These are phyloP conservation scores for Pogonocherus hispidulus DNA, from an alignment of 2,888 invertebrate species.

Conservation along the genomic window DNA sequence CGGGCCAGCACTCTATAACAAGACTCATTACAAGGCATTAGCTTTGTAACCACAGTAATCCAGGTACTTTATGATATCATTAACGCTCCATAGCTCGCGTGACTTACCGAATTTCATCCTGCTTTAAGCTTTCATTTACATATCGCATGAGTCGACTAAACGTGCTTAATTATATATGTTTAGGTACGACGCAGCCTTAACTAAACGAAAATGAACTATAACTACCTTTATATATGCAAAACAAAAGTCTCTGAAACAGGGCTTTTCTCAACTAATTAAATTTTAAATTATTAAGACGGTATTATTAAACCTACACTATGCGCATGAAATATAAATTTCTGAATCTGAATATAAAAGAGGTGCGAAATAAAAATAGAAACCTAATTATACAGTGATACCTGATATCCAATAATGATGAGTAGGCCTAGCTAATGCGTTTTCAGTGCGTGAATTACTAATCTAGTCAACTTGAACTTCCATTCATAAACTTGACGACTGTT, in stretches of 20 bases:
- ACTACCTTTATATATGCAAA: conserved; percentile 26
- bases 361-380: too few relatives aligned
- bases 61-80: conserved; percentile 65
- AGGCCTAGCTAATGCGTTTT: too few relatives aligned
- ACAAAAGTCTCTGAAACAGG: conserved; percentile 14
- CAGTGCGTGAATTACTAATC: too few relatives aligned
- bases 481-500: too few relatives aligned
- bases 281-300: conserved; percentile 14
- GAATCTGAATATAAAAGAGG: neutral
- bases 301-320: neutral
- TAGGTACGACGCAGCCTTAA: conserved; percentile 40
- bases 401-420: too few relatives aligned
- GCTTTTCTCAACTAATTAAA: conserved; percentile 15
- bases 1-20: conserved; percentile 63
- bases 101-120: conserved; percentile 65
- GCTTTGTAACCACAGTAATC: conserved; percentile 65
- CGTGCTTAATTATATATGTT: conserved; percentile 59
- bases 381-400: too few relatives aligned
- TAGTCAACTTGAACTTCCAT: too few relatives aligned
- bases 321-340: conserved; percentile 3
- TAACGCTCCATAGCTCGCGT: conserved; percentile 64
- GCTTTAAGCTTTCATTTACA: conserved; percentile 63
- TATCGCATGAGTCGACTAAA: conserved; percentile 63
- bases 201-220: conserved; percentile 44
- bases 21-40: conserved; percentile 64